A percentile compares a stretch with the other conserved stretches of the same genome.
Conservation (phyloP, 2,113 vertebrate genomes). For the Xiphophorus hellerii region DNA sequence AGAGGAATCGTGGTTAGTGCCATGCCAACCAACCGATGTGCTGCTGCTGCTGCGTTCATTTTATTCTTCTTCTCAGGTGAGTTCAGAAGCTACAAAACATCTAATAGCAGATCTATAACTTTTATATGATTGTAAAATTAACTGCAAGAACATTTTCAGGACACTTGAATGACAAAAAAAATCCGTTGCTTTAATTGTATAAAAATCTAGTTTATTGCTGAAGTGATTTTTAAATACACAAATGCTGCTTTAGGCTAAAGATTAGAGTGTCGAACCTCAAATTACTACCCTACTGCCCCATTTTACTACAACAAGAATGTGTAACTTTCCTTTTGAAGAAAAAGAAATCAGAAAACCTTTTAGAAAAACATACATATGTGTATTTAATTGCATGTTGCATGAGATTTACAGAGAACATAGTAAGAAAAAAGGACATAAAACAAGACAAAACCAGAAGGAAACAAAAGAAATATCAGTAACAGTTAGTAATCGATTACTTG, state of each 20-base stretch:
- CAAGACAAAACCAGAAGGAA: not conserved
- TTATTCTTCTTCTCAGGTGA: conserved; percentile 61
- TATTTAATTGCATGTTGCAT: not conserved
- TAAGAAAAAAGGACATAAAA: too few relatives aligned
- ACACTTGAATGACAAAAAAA: not conserved
- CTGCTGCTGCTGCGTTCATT: conserved; percentile 38
- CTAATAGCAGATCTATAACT: not conserved
- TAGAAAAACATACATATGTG: not conserved
- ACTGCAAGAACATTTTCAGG: not conserved
- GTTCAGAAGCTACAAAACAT: conserved; percentile 1
- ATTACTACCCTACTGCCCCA: not conserved
- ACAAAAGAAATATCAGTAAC: not conserved
- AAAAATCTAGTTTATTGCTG: too few relatives aligned
- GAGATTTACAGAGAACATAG: not conserved
- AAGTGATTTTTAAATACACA: too few relatives aligned
- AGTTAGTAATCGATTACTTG: not conserved
- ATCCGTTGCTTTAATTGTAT: not conserved
- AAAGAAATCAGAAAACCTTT: not conserved
- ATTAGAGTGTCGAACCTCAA: too few relatives aligned
- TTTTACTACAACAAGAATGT: not conserved
- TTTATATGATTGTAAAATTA: not conserved
- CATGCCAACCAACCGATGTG: conserved; percentile 45
- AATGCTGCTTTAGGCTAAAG: too few relatives aligned
- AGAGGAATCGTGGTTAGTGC: conserved; percentile 23
- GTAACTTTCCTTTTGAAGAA: not conserved